phyloP scores from a whole-genome alignment of 2,113 vertebrate genomes.

The Rhineura floridana region DNA sequence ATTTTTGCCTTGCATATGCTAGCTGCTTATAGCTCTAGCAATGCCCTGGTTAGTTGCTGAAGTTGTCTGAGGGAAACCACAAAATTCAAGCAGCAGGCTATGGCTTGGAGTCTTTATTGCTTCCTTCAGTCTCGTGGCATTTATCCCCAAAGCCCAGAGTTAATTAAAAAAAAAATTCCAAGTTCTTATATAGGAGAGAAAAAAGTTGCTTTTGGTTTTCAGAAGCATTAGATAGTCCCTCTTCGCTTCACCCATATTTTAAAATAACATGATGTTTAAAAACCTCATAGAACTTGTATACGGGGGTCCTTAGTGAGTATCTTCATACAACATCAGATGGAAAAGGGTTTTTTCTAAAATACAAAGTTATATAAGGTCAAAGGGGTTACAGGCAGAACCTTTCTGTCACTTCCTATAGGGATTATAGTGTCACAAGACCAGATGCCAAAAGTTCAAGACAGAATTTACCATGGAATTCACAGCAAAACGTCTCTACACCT shows the following conservation, averaged over 20 bases:
- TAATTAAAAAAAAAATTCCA: not conserved
- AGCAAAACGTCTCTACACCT: conserved; percentile 2
- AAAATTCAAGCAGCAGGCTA: not conserved
- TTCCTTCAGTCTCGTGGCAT: not conserved
- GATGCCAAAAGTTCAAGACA: conserved; percentile 10
- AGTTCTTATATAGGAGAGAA: not conserved
- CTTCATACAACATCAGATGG: conserved; percentile 10
- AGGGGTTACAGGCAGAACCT: conserved; percentile 3
- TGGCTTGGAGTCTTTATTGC: not conserved
- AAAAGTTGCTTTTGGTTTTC: not conserved
- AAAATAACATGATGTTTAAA: not conserved
- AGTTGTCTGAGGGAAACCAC: not conserved
- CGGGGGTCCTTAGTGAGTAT: not conserved
- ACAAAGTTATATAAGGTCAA: conserved; percentile 13
- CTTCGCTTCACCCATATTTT: conserved; percentile 6
- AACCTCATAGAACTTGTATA: conserved; percentile 14
- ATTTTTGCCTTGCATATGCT: not conserved
- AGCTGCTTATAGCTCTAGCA: not conserved
- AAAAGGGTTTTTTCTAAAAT: conserved; percentile 23
- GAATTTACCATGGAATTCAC: conserved; percentile 14
- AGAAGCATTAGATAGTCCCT: not conserved
- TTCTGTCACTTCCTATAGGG: not conserved
- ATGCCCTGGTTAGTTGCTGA: not conserved
- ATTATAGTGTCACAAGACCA: conserved; percentile 28
- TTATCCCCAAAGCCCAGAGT: not conserved